phyloP scores from a whole-genome alignment of 2,888 invertebrate genomes.

The Ellobium chinense region DNA sequence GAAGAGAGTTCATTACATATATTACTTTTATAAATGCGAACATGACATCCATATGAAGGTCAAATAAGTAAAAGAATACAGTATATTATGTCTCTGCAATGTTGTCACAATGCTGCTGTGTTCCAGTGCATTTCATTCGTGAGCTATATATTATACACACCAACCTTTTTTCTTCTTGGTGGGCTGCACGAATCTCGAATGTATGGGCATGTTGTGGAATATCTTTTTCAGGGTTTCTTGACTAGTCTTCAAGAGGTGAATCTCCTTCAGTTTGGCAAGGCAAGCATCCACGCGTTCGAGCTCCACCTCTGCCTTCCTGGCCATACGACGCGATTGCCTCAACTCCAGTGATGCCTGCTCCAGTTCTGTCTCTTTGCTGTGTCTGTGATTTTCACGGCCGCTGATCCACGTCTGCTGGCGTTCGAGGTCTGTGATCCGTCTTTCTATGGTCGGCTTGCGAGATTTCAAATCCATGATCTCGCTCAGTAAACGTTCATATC shows the following conservation, averaged over 20 bases:
- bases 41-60: no score
- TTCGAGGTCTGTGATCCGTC: conserved; percentile 63
- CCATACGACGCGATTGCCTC: conserved; percentile 40
- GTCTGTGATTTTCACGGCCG: conserved; percentile 55
- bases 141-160: no score
- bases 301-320: conserved; percentile 62
- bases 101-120: no score
- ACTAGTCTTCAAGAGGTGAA: conserved; percentile 66
- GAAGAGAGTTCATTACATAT: no score
- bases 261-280: conserved; percentile 64
- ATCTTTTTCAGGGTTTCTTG: conserved; percentile 71
- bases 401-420: conserved; percentile 61
- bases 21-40: no score
- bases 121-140: no score
- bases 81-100: no score
- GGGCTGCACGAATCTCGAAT: conserved; percentile 42
- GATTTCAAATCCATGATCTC: conserved; percentile 60
- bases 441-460: conserved; percentile 59
- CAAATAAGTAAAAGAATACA: no score
- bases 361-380: conserved; percentile 54
- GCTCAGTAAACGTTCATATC: conserved; percentile 36
- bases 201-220: conserved; percentile 70
- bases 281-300: conserved; percentile 62
- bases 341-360: conserved; percentile 54
- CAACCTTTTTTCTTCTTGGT: conserved; percentile 43